phyloP scores from a whole-genome alignment of 1,140 invertebrate species.

The Cyrtorhinus lividipennis region DNA sequence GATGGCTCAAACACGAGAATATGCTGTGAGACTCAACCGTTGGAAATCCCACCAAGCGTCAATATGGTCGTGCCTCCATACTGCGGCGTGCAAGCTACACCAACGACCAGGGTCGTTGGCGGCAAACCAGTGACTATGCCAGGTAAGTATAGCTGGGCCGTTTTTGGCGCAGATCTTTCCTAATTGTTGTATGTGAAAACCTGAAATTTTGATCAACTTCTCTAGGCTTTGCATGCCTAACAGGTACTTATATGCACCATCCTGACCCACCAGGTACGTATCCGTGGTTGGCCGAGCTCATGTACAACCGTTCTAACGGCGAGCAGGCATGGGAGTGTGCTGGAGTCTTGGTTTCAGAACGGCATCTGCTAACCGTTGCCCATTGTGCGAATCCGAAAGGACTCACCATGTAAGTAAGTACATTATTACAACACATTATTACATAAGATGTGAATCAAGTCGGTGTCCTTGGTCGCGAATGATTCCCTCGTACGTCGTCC shows the following conservation, averaged over 20 bases:
- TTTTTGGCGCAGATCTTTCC: no score
- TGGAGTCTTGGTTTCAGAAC: background rate
- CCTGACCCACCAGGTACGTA: background rate
- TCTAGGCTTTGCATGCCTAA: no score
- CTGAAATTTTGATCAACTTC: no score
- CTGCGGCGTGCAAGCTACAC: background rate
- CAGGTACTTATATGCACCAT: no score
- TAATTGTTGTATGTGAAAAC: no score
- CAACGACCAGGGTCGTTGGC: background rate
- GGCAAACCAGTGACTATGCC: background rate
- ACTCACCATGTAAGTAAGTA: background rate
- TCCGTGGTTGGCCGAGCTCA: background rate
- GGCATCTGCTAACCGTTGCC: background rate
- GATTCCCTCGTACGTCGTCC: background rate
- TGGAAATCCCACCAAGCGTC: background rate
- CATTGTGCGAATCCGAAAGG: background rate
- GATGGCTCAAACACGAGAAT: background rate
- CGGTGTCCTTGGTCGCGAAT: no score
- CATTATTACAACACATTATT: no score
- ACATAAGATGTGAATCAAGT: no score
- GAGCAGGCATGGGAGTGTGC: background rate
- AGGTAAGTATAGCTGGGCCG: background rate
- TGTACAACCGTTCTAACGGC: background rate
- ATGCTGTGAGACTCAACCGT: background rate
- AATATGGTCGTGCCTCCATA: background rate